Evolutionary conservation across 2,113 vertebrate species (phyloP).

Genomic region (Barnardius zonarius): DNA sequence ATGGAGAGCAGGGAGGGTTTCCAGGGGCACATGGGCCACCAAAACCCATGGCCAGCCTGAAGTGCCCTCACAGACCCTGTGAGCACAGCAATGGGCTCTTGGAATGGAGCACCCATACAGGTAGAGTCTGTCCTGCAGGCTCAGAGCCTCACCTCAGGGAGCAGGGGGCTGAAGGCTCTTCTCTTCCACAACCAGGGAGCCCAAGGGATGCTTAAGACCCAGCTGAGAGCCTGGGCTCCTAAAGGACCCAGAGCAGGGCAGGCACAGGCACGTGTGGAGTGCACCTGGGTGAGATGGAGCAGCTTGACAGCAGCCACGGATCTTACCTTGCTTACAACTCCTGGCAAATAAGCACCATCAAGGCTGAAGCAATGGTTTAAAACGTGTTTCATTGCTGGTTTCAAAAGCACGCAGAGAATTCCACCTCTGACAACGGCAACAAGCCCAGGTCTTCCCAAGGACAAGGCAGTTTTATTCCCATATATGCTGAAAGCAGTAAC

Average conservation of each 20-base stretch:
- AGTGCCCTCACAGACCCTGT: neutral
- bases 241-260: rapidly evolving
- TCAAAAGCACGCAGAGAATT: neutral
- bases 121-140: neutral
- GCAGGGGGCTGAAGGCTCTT: no score
- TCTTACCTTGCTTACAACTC: neutral
- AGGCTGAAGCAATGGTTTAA: neutral
- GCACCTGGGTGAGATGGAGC: neutral
- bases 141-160: neutral
- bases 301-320: neutral
- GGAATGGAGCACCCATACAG: no score
- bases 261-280: neutral
- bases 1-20: rapidly evolving
- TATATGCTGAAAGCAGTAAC: neutral
- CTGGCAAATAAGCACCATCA: neutral
- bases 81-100: neutral
- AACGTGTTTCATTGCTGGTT: neutral
- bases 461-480: neutral
- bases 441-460: neutral
- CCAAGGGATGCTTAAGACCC: neutral
- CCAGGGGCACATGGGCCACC: neutral
- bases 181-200: neutral
- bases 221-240: neutral
- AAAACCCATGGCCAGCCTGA: rapidly evolving
- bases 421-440: neutral